Conservation (phyloP, 2,888 invertebrate species). For the Coelopa pilipes region DNA sequence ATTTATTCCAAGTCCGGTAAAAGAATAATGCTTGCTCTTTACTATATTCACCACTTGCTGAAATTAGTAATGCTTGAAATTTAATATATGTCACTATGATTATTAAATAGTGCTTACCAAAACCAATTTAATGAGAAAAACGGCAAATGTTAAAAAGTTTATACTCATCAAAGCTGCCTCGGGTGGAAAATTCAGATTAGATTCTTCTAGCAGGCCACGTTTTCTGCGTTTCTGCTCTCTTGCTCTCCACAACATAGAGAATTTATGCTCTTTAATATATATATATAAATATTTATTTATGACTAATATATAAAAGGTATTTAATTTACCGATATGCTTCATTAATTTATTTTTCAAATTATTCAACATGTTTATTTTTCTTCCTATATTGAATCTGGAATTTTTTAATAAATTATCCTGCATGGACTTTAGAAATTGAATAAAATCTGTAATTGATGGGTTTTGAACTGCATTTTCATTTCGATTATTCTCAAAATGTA, state of each 20-base stretch:
- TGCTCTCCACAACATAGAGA: slow-evolving; percentile 68
- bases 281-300: slow-evolving; percentile 43
- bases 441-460: slow-evolving; percentile 60
- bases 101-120: slow-evolving; percentile 71
- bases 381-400: slow-evolving; percentile 56
- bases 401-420: slow-evolving; percentile 59
- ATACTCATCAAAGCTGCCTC: slow-evolving; percentile 86
- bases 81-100: neutral
- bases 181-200: slow-evolving; percentile 80
- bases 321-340: slow-evolving; percentile 73
- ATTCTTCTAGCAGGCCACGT: slow-evolving; percentile 65
- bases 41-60: slow-evolving; percentile 77
- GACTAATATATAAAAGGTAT: neutral
- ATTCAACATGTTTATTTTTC: slow-evolving; percentile 61
- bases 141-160: slow-evolving; percentile 86
- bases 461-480: slow-evolving; percentile 43
- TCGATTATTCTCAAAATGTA: neutral
- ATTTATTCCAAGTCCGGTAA: slow-evolving; percentile 56
- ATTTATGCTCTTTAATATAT: slow-evolving; percentile 66
- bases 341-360: slow-evolving; percentile 69
- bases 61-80: slow-evolving; percentile 53
- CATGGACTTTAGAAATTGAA: slow-evolving; percentile 60
- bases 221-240: slow-evolving; percentile 49
- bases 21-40: slow-evolving; percentile 70
- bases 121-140: slow-evolving; percentile 84